phyloP scores from a whole-genome alignment of 2,888 invertebrate species.

The Lasioglossum vierecki region DNA sequence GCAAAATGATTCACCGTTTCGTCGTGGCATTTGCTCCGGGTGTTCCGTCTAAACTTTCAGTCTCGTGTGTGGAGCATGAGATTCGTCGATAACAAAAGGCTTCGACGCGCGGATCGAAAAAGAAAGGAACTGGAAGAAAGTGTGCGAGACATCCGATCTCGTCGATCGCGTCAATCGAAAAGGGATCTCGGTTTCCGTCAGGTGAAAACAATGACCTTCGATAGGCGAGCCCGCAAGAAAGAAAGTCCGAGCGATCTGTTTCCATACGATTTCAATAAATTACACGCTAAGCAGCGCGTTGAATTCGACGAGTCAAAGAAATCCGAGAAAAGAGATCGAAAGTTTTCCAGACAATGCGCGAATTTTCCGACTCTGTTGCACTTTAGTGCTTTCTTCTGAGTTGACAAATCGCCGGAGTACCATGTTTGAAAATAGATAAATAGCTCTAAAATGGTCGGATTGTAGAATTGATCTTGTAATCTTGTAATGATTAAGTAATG shows the following conservation, averaged over 20 bases:
- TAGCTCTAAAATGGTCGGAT: background rate
- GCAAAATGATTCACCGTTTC: background rate
- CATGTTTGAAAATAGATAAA: background rate
- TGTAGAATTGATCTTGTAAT: background rate
- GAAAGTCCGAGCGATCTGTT: constrained; percentile 70
- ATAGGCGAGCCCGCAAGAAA: constrained; percentile 49
- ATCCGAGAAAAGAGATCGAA: constrained; percentile 49
- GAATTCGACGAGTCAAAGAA: constrained; percentile 55
- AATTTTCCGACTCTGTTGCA: constrained; percentile 15
- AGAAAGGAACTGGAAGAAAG: constrained; percentile 34
- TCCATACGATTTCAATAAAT: constrained; percentile 75
- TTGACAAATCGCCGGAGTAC: background rate
- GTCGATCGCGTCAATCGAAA: constrained; percentile 44
- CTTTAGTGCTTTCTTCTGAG: background rate
- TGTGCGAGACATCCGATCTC: constrained; percentile 27
- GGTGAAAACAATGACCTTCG: constrained; percentile 71
- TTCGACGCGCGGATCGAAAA: background rate
- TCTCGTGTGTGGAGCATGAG: background rate
- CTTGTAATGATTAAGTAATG: too few species aligned
- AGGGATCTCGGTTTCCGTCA: constrained; percentile 49
- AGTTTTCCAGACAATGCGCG: constrained; percentile 21
- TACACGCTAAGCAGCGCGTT: constrained; percentile 68
- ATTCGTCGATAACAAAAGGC: constrained; percentile 4
- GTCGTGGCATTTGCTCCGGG: background rate
- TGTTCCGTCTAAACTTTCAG: background rate